Percentiles rank a stretch among this genome's conserved stretches.
Evolutionary conservation across 2,113 vertebrate genomes (phyloP).

Genomic region (Empidonax alnorum): DNA sequence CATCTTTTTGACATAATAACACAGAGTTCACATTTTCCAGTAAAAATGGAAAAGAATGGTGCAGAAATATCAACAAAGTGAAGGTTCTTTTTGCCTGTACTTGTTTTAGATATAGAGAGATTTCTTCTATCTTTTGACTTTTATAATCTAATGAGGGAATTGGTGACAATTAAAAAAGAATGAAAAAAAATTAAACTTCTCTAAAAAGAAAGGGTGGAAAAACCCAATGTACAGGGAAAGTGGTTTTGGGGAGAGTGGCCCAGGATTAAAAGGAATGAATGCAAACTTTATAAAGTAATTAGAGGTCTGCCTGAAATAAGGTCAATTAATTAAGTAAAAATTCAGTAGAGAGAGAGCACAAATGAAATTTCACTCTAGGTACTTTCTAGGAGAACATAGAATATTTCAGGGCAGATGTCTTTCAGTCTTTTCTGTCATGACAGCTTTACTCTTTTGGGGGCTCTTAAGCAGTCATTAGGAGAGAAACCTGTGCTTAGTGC

Average conservation of each 20-base stretch:
- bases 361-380: neutral
- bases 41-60: neutral
- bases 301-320: neutral
- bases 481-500: neutral
- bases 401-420: neutral
- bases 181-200: neutral
- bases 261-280: neutral
- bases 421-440: neutral
- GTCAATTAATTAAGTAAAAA: neutral
- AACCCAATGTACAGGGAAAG: fast-evolving
- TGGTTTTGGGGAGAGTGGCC: neutral
- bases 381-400: neutral
- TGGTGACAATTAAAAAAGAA: neutral
- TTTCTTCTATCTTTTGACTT: neutral
- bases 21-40: neutral
- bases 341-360: neutral
- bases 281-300: neutral
- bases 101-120: neutral
- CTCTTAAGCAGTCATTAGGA: neutral
- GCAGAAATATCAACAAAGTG: neutral
- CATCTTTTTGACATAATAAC: neutral
- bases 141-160: neutral
- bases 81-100: neutral
- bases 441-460: neutral
- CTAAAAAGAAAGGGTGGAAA: neutral